Base-by-base conservation (phyloP, 35 echinoderm and acorn worm species). In the Hemicentrotus pulcherrimus region DNA sequence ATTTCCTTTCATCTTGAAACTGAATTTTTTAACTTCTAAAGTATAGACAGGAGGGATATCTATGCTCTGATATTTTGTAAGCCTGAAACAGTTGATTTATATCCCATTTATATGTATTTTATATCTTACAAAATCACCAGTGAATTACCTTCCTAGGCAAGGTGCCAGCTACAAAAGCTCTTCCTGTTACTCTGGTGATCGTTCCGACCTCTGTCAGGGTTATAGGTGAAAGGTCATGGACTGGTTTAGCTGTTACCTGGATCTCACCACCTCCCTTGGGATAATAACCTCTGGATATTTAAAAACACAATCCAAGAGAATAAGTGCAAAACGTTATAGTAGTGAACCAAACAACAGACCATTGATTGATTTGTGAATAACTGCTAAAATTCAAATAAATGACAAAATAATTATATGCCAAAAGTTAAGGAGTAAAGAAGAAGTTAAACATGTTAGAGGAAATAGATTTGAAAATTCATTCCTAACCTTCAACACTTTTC, bases 191-290 rank as follows among this genome's bases (percentile, higher is more conserved):
- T 35, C 86, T 94, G 11, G 94, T 91, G 1, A 99, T 94, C 33
- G 88, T 18, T 31, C 98, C 98, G 46, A 35, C 61, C 47, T 99
- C 97, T 32, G 94, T 97, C 59, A 97, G 24, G 16, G 92, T 91
- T 7, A 99, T 31, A 87, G 98, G 96, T 41, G 95, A 94, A 18
- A 99, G 55, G 4, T 95, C 94, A 61, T 94, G 95, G 2, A 97
- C 28, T 70, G 98, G 97, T 58, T 32, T 71, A 9, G 95, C 94
- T 85, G 41, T 65, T n/a, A 97, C 93, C 24, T 95, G 59, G 14
- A 99, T 94, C 92, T 97, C 95, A 24, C 98, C 98, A 61, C 98
- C 98, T 90, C 97, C 98, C 71, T 98, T 99, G 18, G 97, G 98
- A 59, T 50, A 99, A 91, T 97, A 99, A 48, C 98, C 98, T 94